Evolutionary conservation across 2,888 invertebrate genomes (phyloP).

Genomic region (Eilema griseolum): DNA sequence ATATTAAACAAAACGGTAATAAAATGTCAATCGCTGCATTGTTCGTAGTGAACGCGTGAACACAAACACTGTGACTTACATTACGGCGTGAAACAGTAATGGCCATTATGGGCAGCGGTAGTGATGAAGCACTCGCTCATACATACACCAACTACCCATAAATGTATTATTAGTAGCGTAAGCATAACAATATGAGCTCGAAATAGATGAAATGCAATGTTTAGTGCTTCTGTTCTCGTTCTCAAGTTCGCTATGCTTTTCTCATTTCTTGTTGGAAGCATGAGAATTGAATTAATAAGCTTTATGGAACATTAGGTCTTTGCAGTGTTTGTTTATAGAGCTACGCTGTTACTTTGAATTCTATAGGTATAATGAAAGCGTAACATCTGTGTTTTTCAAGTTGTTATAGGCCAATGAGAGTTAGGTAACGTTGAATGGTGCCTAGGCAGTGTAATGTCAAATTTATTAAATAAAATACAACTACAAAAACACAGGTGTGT

Average conservation of each 20-base stretch:
- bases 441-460: not conserved
- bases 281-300: slow-evolving; percentile 66
- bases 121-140: slow-evolving; percentile 35
- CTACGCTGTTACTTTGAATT: slow-evolving; percentile 43
- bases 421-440: not conserved
- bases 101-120: slow-evolving; percentile 40
- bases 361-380: slow-evolving; percentile 62
- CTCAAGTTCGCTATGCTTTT: slow-evolving; percentile 43
- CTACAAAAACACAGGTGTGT: slow-evolving; percentile 70
- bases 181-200: slow-evolving; percentile 69
- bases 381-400: slow-evolving; percentile 69
- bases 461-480: slow-evolving; percentile 29
- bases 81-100: slow-evolving; percentile 41
- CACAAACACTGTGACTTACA: slow-evolving; percentile 43
- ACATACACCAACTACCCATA: slow-evolving; percentile 54
- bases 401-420: slow-evolving; percentile 35
- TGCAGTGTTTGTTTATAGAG: slow-evolving; percentile 44
- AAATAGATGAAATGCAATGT: slow-evolving; percentile 68
- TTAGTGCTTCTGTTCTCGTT: slow-evolving; percentile 55
- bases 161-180: slow-evolving; percentile 74
- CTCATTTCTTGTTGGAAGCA: slow-evolving; percentile 47
- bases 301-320: slow-evolving; percentile 45
- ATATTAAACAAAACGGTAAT: slow-evolving; percentile 52
- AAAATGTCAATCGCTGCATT: slow-evolving; percentile 75
- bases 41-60: slow-evolving; percentile 57